phyloP scores from a whole-genome alignment of 2,888 invertebrate genomes.

The Lycia hirtaria region DNA sequence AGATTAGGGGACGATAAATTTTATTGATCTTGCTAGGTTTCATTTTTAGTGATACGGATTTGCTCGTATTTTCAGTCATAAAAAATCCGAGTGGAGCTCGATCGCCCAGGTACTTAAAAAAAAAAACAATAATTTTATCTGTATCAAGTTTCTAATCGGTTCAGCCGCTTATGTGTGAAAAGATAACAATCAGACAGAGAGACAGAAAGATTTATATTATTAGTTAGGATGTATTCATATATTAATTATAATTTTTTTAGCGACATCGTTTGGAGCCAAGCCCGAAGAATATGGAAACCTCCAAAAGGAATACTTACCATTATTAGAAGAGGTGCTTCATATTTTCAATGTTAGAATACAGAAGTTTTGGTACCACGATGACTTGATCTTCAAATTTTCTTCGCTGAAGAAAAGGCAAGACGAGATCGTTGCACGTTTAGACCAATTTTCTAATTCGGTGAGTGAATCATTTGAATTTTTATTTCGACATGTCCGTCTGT shows the following conservation, averaged over 20 bases:
- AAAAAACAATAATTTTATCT: no score
- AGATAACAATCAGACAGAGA: no score
- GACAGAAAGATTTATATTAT: neutral
- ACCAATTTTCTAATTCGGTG: conserved; percentile 15
- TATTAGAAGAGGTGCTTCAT: conserved; percentile 1
- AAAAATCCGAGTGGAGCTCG: no score
- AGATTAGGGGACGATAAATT: no score
- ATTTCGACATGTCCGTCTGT: no score
- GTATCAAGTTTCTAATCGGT: no score
- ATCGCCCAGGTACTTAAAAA: no score
- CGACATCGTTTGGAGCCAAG: conserved; percentile 19
- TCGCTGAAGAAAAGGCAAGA: conserved; percentile 16
- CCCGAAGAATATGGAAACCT: conserved; percentile 9
- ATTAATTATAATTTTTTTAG: conserved; percentile 18
- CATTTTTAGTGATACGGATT: no score
- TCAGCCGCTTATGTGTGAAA: no score
- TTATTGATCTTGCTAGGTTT: no score
- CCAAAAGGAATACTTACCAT: conserved; percentile 8
- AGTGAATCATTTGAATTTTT: no score
- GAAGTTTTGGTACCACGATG: conserved; percentile 33
- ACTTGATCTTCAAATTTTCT: conserved; percentile 21
- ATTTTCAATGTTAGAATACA: conserved; percentile 34
- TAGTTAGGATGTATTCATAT: neutral
- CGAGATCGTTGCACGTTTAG: neutral
- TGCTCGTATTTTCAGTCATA: no score